Conservation (phyloP, 1,140 invertebrate species). For the Drosophila simulans region DNA sequence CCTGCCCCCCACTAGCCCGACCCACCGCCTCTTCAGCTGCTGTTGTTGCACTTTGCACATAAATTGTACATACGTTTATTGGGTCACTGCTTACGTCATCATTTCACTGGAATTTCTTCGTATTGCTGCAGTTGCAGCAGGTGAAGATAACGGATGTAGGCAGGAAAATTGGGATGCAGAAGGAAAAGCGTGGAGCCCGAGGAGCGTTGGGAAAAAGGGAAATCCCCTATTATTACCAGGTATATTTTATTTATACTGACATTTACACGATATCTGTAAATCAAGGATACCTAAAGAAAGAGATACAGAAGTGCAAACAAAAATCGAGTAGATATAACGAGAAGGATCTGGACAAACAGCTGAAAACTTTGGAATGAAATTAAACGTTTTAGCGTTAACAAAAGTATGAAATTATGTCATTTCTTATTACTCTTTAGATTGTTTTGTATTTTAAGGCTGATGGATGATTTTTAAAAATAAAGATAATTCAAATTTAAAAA, state of each 20-base stretch:
- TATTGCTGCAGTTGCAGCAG: constrained; percentile 30
- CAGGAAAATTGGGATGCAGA: constrained; percentile 8
- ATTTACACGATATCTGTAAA: constrained; percentile 46
- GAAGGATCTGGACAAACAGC: background rate
- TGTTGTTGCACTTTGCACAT: constrained; percentile 44
- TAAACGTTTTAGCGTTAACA: too few relatives aligned
- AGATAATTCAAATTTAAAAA: background rate
- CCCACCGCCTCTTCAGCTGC: constrained; percentile 4
- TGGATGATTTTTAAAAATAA: too few relatives aligned
- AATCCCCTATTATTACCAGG: too few relatives aligned
- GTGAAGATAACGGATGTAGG: constrained; percentile 7
- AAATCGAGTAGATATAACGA: too few relatives aligned
- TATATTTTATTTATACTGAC: constrained; percentile 56
- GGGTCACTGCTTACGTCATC: constrained; percentile 78
- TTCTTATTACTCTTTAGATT: too few relatives aligned
- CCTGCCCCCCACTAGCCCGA: background rate
- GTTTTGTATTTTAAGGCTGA: too few relatives aligned
- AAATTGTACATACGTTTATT: constrained; percentile 67
- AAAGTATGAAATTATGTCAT: too few relatives aligned
- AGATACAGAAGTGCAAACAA: background rate
- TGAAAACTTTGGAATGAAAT: too few relatives aligned
- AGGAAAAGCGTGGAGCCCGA: background rate
- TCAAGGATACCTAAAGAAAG: constrained; percentile 16
- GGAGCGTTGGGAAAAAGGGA: background rate
- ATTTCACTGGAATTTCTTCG: constrained; percentile 67